phyloP scores from a whole-genome alignment of 2,888 invertebrate genomes.

The Rhyacophila evoluta region DNA sequence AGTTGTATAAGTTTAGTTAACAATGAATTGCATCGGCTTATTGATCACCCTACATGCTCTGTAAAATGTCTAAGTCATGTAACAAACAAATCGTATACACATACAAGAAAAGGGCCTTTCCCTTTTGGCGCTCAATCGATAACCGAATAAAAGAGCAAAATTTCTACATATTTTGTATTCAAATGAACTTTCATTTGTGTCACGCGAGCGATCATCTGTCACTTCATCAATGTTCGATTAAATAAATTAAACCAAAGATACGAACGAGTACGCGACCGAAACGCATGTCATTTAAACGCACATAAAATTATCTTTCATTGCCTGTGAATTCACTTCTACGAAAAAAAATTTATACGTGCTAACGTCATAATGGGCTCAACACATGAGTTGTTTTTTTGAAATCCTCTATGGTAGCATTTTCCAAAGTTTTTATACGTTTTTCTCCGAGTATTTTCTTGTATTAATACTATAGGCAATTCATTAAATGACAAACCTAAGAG shows the following conservation, averaged over 20 bases:
- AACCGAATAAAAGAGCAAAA: slow-evolving; percentile 18
- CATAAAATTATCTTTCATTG: background rate
- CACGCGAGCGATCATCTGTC: slow-evolving; percentile 8
- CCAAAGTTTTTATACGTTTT: too few relatives aligned
- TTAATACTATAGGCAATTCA: background rate
- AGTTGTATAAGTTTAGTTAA: background rate
- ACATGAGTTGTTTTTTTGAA: background rate
- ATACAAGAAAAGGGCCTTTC: background rate
- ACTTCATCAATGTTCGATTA: slow-evolving; percentile 16
- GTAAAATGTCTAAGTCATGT: background rate
- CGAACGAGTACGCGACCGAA: background rate
- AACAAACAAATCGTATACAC: background rate
- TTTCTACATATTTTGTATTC: slow-evolving; percentile 22
- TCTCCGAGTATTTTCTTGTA: too few relatives aligned
- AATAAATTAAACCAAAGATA: background rate
- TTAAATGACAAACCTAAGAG: too few relatives aligned
- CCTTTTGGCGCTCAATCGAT: slow-evolving; percentile 10
- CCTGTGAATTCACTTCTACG: background rate
- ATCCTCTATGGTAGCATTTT: too few relatives aligned
- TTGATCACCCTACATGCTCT: background rate
- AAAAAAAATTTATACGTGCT: background rate
- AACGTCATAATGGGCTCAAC: too few relatives aligned
- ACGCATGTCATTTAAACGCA: background rate
- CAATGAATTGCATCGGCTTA: background rate
- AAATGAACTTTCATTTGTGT: slow-evolving; percentile 22